Evolutionary conservation across 1,140 invertebrate species (phyloP), one percentile per base, ranked within the genome.

Genomic region (Neotoxoptera formosana): DNA sequence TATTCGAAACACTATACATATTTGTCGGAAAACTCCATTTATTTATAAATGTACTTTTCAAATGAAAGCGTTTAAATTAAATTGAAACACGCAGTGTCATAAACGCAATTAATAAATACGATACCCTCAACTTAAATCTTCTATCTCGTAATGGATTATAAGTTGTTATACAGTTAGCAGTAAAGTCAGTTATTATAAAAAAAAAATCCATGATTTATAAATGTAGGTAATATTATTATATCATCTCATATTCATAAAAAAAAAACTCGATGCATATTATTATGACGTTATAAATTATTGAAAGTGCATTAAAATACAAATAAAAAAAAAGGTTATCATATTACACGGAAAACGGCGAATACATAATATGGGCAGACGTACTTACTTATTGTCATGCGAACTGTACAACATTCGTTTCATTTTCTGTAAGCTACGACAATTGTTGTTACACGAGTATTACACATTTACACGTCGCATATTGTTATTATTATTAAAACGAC

Each of bases 1-100:
- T 76, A 76, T 76, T 76, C n/a, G 14, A n/a, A 76, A 76, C 14
- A n/a, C 60, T 76, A n/a, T 76, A 76, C n/a, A 76, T 76, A n/a
- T 76, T 76, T 76, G 4, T 76, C 30, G n/a, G n/a, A 76, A 76
- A 76, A n/a, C 14, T 76, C n/a, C 60, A 34, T 76, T 76, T 20
- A 76, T 76, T 76, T 76, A n/a, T 76, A 76, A n/a, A 76, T 76
- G n/a, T 76, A 17, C 60, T 76, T 76, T 76, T 76, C 60, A 76
- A 76, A 76, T 17, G 30, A 76, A 34, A 76, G 14, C 30, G 17
- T 76, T 76, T 76, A 76, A 76, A 76, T n/a, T 76, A n/a, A 76
- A n/a, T 76, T 76, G n/a, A 34, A 76, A 76, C 30, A 76, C n/a
- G 60, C 30, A 76, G n/a, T 76, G 60, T 76, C 60, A 76, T 17